A percentile compares a stretch with the other conserved stretches of the same genome.
Conservation (phyloP, 2,888 invertebrate species). For the Carabus problematicus region DNA sequence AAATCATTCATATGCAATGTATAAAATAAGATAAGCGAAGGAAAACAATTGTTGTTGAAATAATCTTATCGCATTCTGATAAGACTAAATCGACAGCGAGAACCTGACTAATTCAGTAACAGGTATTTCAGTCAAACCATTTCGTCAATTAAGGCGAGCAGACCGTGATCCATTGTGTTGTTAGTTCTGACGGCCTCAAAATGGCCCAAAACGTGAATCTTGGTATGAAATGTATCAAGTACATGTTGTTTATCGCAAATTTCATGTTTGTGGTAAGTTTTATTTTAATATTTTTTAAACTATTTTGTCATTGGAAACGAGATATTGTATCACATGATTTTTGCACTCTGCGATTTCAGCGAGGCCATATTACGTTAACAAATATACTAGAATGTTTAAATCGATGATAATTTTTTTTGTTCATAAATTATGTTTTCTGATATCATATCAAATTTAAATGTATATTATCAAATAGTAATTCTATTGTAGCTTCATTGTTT, state of each 20-base stretch:
- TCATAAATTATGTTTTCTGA: neutral
- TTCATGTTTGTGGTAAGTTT: constrained; percentile 70
- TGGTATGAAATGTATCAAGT: constrained; percentile 70
- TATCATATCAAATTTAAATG: neutral
- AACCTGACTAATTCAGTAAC: neutral
- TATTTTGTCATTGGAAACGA: too few relatives aligned
- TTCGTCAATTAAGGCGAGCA: constrained; percentile 7
- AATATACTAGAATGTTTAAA: neutral
- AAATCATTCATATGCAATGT: too few relatives aligned
- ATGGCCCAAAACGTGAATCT: constrained; percentile 62
- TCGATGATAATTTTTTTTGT: neutral
- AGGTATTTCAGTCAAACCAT: constrained; percentile 4
- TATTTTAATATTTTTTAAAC: neutral
- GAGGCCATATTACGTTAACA: neutral
- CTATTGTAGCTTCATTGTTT: neutral
- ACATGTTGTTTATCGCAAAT: constrained; percentile 72
- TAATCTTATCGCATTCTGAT: constrained; percentile 38
- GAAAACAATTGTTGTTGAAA: constrained; percentile 22
- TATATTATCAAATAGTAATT: neutral
- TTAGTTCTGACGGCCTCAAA: constrained; percentile 43
- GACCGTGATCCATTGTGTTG: constrained; percentile 4
- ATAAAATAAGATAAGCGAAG: constrained; percentile 17
- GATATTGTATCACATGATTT: too few relatives aligned
- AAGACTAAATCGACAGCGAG: constrained; percentile 24
- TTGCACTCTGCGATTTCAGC: too few relatives aligned